A percentile compares a stretch with the other conserved stretches of the same genome.
Conservation (phyloP, 1,140 invertebrate species). For the Euschistus heros region DNA sequence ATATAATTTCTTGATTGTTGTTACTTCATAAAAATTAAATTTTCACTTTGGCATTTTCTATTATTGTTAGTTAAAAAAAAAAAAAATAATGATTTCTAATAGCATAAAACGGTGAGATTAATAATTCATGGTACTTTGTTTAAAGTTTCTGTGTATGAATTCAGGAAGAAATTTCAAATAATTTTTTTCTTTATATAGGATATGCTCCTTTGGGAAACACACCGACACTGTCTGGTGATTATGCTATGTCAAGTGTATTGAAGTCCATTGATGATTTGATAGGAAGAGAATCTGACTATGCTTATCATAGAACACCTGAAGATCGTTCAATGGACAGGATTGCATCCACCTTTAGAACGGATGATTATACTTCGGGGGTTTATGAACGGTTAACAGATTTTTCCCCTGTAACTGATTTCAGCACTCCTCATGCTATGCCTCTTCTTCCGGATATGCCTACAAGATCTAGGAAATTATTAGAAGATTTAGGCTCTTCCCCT, state of each 20-base stretch:
- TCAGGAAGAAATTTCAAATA: not conserved
- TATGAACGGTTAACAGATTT: constrained; percentile 39
- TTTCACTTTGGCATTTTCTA: not conserved
- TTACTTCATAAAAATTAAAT: not conserved
- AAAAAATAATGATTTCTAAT: not conserved
- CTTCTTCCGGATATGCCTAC: constrained; percentile 50
- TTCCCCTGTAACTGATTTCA: constrained; percentile 38
- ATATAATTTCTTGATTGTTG: not conserved
- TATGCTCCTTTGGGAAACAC: constrained; percentile 20
- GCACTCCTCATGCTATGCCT: constrained; percentile 50
- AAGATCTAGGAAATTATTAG: constrained; percentile 46
- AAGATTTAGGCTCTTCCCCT: constrained; percentile 47
- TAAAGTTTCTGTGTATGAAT: not conserved
- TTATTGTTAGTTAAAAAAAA: not conserved
- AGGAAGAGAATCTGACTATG: constrained; percentile 25
- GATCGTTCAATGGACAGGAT: constrained; percentile 43
- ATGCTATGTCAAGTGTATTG: constrained; percentile 37
- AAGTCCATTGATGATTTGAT: constrained; percentile 44
- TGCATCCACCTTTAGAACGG: constrained; percentile 41
- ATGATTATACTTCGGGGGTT: constrained; percentile 37
- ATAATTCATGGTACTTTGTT: not conserved
- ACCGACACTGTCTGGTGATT: constrained; percentile 27
- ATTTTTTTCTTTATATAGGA: constrained; percentile 18
- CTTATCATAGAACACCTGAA: constrained; percentile 35
- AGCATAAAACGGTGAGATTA: not conserved